Evolutionary conservation across 2,797 vertebrate species (phyloP).

Genomic region (Emydoidea blandingii): DNA sequence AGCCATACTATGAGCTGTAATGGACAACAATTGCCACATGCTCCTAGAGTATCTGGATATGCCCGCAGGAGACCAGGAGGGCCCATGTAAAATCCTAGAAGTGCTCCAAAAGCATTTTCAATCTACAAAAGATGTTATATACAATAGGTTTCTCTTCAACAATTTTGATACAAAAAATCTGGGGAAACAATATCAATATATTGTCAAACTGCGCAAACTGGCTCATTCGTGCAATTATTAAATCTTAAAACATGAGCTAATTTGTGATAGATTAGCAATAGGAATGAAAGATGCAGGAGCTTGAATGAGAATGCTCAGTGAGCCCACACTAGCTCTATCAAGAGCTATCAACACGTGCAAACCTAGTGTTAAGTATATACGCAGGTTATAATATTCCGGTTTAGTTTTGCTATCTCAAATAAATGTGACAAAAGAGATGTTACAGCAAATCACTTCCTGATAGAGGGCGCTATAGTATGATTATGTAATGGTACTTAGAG

Average conservation of each 20-base stretch:
- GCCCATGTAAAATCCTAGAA: not conserved
- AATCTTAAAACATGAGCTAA: not conserved
- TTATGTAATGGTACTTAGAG: not conserved
- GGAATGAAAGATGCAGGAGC: not conserved
- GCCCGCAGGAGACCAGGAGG: not conserved
- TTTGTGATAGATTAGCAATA: not conserved
- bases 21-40: not conserved
- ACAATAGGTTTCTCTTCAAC: not conserved
- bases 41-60: not conserved
- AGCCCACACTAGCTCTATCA: not conserved
- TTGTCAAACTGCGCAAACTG: not conserved
- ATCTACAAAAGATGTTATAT: not conserved
- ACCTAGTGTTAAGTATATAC: not conserved
- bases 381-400: not conserved
- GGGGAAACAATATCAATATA: not conserved
- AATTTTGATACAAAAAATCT: not conserved
- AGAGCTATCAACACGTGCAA: not conserved
- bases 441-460: not conserved
- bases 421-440: not conserved
- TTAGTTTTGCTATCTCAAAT: not conserved
- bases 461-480: not conserved
- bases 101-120: not conserved
- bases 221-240: not conserved
- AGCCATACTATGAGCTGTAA: not conserved
- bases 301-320: not conserved